Conservation (phyloP, 2,113 vertebrate species). For the Microcebus murinus region DNA sequence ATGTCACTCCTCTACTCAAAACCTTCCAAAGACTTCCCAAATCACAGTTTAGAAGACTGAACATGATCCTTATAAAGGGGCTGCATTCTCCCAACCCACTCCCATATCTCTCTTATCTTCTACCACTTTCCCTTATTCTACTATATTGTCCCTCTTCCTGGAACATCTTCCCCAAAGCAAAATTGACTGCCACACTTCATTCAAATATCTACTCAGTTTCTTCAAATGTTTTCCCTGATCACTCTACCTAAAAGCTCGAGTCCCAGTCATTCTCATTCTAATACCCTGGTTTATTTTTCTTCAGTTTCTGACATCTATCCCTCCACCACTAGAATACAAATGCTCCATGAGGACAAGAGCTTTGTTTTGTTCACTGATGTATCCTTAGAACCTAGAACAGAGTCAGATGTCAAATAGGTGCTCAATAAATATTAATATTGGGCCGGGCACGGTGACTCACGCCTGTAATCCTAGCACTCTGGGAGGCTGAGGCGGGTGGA, state of each 20-base stretch:
- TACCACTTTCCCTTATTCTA: neutral
- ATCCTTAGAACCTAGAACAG: neutral
- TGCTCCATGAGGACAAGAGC: neutral
- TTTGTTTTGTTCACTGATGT: neutral
- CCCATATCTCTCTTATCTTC: neutral
- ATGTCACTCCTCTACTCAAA: neutral
- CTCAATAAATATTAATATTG: neutral
- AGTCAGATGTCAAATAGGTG: neutral
- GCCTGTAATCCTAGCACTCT: too few relatives aligned
- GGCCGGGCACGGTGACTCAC: too few relatives aligned
- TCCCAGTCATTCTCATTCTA: neutral
- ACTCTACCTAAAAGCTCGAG: neutral
- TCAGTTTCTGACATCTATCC: neutral
- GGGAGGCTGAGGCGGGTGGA: too few relatives aligned
- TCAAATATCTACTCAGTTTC: neutral
- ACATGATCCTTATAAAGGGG: neutral
- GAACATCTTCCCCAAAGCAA: neutral
- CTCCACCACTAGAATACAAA: neutral
- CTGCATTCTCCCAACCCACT: neutral
- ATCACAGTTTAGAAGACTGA: neutral
- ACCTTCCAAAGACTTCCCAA: neutral
- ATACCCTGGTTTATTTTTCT: neutral
- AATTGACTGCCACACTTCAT: neutral
- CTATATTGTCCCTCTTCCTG: neutral
- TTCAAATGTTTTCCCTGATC: constrained; percentile 8